Base-by-base conservation (phyloP, 53 echinoderm and acorn worm genomes). In the Holothuria leucospilota region DNA sequence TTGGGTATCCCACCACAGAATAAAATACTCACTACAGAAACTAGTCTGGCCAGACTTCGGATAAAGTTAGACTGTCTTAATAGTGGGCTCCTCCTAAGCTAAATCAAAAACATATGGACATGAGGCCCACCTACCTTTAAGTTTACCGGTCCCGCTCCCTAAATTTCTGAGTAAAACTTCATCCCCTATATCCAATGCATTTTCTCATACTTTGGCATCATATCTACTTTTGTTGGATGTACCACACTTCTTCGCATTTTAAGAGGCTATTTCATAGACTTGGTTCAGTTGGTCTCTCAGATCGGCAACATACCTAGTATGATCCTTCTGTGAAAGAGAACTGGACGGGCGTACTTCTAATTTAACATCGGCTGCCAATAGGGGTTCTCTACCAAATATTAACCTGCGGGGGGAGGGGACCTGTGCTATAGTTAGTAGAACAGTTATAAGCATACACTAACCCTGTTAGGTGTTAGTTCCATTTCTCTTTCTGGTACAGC, bases 361-460 rank as follows among this genome's bases (percentile, higher is more conserved):
- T 1, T 65, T 42, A 39, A 83, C 42, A 67, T 91, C 91, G 20
- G 79, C 46, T 13, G 87, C 82, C 27, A 91, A 77, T 24, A 64
- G 71, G 1, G 91, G 82, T 29, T 94, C 91, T 20, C 94, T 59
- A 2, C 94, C 94, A 78, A 86, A 89, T 90, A 93, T 90, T 0
- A 93, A 60, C 34, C 63, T 71, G 68, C 88, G 91, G 2, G 94
- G 91, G 25, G 87, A 89, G n/a, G 40, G 58, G 74, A 0, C 89
- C 91, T 1, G 94, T 94, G 2, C 68, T 64, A 26, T 85, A 74
- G 62, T 93, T 81, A 1, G 53, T 66, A 0, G 91, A 88, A 34
- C 86, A 86, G 21, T 80, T 80, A 80, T 80, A 80, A 0, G 80
- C 80, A 80, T 80, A 34, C 30, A 30, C 60, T 20, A 61, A 51